Conservation (phyloP, 2,113 vertebrate species). For the Arenaria interpres region DNA sequence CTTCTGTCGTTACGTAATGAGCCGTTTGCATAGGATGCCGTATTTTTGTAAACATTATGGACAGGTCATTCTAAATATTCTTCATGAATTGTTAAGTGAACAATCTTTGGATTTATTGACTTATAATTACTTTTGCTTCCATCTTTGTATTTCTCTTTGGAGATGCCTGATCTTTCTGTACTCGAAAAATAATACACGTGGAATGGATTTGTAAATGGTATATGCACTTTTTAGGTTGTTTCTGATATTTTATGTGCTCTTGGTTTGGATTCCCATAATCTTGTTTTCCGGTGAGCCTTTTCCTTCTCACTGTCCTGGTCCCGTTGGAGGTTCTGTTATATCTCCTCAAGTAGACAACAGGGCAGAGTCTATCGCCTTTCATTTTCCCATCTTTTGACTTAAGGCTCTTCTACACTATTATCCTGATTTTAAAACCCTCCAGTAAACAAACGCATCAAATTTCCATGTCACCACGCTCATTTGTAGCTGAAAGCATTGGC, state of each 20-base stretch:
- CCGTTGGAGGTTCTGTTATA: not conserved
- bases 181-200: fast-evolving
- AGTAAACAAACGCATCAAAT: not conserved
- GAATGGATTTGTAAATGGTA: not conserved
- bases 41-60: not conserved
- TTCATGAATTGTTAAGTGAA: not conserved
- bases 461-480: not conserved
- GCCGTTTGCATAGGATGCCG: not conserved
- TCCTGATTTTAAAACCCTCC: not conserved
- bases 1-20: not conserved
- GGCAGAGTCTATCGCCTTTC: not conserved
- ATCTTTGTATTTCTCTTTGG: not conserved
- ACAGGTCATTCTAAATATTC: not conserved
- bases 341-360: not conserved
- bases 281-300: not conserved
- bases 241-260: not conserved
- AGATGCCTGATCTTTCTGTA: not conserved
- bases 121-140: not conserved
- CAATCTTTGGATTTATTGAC: too few species aligned
- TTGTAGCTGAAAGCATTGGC: not conserved
- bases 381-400: not conserved
- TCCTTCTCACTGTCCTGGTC: not conserved
- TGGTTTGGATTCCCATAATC: not conserved
- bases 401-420: not conserved
- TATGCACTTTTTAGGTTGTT: not conserved